These are phyloP conservation scores for Seira sanloemensis DNA, from an alignment of 2,888 invertebrate genomes.

Conservation along the genomic window DNA sequence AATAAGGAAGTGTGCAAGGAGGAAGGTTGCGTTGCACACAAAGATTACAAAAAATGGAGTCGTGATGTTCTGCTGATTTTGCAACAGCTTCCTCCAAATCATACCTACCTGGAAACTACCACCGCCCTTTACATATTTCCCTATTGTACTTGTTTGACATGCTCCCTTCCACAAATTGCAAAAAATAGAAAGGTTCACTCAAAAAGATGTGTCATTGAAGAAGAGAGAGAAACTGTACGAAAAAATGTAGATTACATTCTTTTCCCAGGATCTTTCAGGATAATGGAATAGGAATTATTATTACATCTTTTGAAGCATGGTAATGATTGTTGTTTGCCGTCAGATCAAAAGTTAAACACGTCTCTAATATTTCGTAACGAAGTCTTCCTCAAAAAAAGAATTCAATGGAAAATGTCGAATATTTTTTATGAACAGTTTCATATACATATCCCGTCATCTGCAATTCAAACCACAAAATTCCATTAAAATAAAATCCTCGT, in stretches of 20 bases:
- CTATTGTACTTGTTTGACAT: no score
- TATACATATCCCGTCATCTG: constrained; percentile 52
- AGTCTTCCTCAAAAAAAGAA: background rate
- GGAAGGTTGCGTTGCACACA: no score
- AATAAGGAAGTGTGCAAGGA: no score
- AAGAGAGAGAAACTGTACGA: constrained; percentile 4
- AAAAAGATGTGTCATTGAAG: background rate
- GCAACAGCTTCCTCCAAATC: constrained; percentile 3
- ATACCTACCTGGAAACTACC: no score
- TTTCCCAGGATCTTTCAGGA: background rate
- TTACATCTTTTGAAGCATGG: constrained; percentile 8
- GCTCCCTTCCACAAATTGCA: background rate
- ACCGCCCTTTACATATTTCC: background rate
- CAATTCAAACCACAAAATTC: constrained; percentile 66
- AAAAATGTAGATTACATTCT: constrained; percentile 25
- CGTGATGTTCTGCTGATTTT: background rate
- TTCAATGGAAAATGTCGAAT: no score
- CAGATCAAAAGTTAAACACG: constrained; percentile 32
- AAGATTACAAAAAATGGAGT: background rate
- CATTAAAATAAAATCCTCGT: constrained; percentile 60
- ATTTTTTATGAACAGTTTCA: background rate
- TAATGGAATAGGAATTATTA: constrained; percentile 5
- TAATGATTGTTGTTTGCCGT: constrained; percentile 28
- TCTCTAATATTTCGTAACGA: background rate
- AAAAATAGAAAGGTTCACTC: background rate